Evolutionary conservation across 2,888 invertebrate species (phyloP), one percentile per base, ranked within the genome.

Genomic region (Euplexia lucipara): DNA sequence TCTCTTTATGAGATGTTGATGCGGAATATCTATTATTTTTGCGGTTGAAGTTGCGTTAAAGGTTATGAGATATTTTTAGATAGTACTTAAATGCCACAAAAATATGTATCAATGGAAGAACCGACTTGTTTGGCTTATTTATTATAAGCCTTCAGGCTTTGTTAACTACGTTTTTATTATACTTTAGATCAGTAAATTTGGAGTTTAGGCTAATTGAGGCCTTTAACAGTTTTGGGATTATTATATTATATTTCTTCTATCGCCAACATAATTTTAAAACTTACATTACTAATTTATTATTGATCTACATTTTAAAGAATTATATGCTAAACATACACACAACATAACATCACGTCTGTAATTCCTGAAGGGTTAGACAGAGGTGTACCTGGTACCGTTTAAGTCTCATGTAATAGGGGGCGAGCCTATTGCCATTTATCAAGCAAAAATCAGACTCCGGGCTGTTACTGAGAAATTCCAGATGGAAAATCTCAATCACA

Each of bases 1-100:
- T 75, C 58, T 63, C 64, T 74, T 60, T 67, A 69, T 44, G 42
- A 14, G 49, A 42, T 59, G 64, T 70, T 68, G 52, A 68, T 70
- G 49, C 58, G 59, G 52, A 16, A 42, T 70, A 58, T 51, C 35
- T 65, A 35, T 54, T 64, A 56, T 65, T 66, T 61, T 51, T 32
- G 61, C 64, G 58, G 60, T 60, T 57, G 7, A 42, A 34, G 37
- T 62, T 66, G 56, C 37, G 59, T 12, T 64, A 52, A 73, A 68
- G 61, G 60, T 59, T 68, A 49, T 16, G 22, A 16, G 32, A 22
- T 63, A 66, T 53, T 56, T 64, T 47, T 34, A 49, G 53, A 47
- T 20, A 5, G 14, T 35, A 9, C 1, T 12, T 54, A 22, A 12
- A 56, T 41, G 37, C 1, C 3, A 35, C 3, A 48, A 48, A 37